Conservation (phyloP, 2,888 invertebrate species). For the Opisthograptis luteolata region DNA sequence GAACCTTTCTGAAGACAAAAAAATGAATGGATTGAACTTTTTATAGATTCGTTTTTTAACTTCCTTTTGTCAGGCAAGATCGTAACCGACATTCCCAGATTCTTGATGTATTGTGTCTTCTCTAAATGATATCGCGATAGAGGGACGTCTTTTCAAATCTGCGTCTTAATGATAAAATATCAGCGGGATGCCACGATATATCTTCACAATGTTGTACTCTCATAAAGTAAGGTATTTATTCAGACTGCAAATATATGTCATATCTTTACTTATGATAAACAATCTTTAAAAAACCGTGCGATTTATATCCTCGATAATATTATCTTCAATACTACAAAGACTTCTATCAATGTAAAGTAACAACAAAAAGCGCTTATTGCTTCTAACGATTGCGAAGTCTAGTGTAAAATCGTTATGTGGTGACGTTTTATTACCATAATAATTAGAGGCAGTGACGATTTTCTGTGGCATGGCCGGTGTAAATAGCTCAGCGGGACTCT, state of each 20-base stretch:
- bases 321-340: slow-evolving; percentile 20
- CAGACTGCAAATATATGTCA: slow-evolving; percentile 29
- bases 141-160: slow-evolving; percentile 66
- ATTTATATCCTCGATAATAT: neutral
- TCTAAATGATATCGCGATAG: slow-evolving; percentile 71
- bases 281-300: slow-evolving; percentile 28
- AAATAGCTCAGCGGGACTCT: slow-evolving; percentile 60
- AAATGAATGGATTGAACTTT: slow-evolving; percentile 64
- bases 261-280: slow-evolving; percentile 19
- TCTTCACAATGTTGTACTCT: slow-evolving; percentile 75
- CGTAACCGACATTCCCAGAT: slow-evolving; percentile 83
- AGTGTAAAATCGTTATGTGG: slow-evolving; percentile 11
- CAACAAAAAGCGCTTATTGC: slow-evolving; percentile 6
- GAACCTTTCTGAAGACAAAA: slow-evolving; percentile 71
- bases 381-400: slow-evolving; percentile 11
- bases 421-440: slow-evolving; percentile 29
- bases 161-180: slow-evolving; percentile 75
- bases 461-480: slow-evolving; percentile 39
- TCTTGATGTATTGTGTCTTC: slow-evolving; percentile 68
- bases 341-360: neutral
- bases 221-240: slow-evolving; percentile 57
- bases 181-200: slow-evolving; percentile 76
- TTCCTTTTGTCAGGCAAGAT: slow-evolving; percentile 71
- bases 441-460: slow-evolving; percentile 36
- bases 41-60: slow-evolving; percentile 71